Evolutionary conservation across 2,888 invertebrate species (phyloP), one percentile per base, ranked within the genome.

Genomic region (Melinaea marsaeus): DNA sequence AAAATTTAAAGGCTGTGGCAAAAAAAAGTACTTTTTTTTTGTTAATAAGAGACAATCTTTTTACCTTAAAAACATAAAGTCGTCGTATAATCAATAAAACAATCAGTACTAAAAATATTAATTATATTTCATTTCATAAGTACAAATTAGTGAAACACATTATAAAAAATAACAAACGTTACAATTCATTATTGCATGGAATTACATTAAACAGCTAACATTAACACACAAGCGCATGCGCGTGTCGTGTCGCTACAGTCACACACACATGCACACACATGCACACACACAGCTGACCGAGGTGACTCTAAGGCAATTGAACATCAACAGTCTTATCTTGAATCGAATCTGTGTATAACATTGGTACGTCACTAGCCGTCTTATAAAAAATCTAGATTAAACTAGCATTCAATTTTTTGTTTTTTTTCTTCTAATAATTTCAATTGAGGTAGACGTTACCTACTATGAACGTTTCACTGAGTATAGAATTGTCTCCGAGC

Each of bases 101-200:
- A 73, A 79, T 78, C 47, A 67, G 51, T 73, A 75, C 79, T 80
- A 74, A 86, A 88, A 88, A 87, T 88, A 87, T 83, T 80, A 77
- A 72, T 83, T 85, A 82, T 86, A 87, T 82, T 86, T 83, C 76
- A 83, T 82, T 81, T 82, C 76, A 80, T 85, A 88, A 84, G 86
- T 86, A 86, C 84, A 83, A 76, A 74, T 79, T 76, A 83, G 75
- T 79, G 80, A 80, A 80, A 51, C 51, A 51, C 62, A 75, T 74
- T 83, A 83, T 69, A 83, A 84, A 79, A 64, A 82, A 81, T 79
- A 85, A 85, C 81, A 83, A 83, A 75, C 70, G 65, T 71, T 71
- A 70, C 58, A 69, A 69, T 67, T 63, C 59, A 69, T 70, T 66
- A 69, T 66, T 70, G 64, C 68, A 67, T 72, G 62, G 69, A 66